These are phyloP conservation scores for Rhinatrema bivittatum DNA, from an alignment of 2,797 vertebrate species.

Conservation along the genomic window DNA sequence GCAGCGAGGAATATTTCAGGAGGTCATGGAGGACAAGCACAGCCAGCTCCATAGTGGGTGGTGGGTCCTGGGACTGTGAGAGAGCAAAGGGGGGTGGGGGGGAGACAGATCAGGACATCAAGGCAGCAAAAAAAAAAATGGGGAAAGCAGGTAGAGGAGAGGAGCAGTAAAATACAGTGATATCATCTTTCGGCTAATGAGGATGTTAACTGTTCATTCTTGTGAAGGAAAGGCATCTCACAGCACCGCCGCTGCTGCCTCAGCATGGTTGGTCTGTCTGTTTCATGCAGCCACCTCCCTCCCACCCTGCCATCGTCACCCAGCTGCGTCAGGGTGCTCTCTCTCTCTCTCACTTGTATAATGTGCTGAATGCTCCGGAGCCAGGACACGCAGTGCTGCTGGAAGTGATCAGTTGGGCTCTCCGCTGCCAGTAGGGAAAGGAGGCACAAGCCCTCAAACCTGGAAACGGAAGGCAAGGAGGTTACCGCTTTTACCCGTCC, in stretches of 20 bases:
- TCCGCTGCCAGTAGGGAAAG: constrained; percentile 80
- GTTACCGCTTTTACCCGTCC: background rate
- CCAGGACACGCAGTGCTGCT: constrained; percentile 82
- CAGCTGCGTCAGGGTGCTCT: background rate
- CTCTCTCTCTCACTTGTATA: constrained; percentile 76
- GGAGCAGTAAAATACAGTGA: no score
- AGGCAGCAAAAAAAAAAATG: no score
- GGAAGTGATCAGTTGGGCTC: constrained; percentile 76
- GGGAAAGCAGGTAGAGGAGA: accelerated
- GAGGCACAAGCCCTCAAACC: constrained; percentile 81
- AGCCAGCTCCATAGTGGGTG: constrained; percentile 71
- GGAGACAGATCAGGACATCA: no score
- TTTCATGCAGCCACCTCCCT: accelerated
- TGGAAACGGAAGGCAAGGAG: constrained; percentile 13
- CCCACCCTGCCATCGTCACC: background rate
- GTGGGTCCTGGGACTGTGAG: constrained; percentile 74
- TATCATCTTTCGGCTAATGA: no score
- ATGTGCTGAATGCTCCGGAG: constrained; percentile 78
- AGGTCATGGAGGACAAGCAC: constrained; percentile 71
- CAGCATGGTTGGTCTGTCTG: background rate
- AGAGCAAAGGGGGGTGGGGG: background rate
- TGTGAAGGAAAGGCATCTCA: no score
- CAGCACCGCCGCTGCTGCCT: no score
- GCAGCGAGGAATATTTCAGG: constrained; percentile 73
- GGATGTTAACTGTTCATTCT: no score